Base-by-base conservation (phyloP, 92 coral and sea anemone genomes). In the Pocillopora grandis region DNA sequence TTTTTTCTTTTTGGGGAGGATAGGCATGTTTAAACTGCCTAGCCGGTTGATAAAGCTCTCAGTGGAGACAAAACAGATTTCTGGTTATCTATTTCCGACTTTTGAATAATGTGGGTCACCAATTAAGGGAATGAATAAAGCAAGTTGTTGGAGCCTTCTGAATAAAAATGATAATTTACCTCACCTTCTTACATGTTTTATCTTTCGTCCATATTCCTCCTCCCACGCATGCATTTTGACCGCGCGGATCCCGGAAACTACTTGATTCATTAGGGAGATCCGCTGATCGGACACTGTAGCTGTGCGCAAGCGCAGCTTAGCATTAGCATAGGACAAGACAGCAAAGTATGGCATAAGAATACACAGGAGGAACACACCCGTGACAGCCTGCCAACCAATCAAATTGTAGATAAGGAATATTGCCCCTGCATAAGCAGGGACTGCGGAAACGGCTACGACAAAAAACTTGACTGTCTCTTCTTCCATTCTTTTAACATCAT, bases 381-480 rank as follows among this genome's bases (percentile, higher is more conserved):
- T 70, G 5, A 70, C 23, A 64, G 68, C 75, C 56, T 70, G 75
- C 75, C 75, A 70, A 8, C 75, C 75, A 70, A 70, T 33, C 5
- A 70, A 27, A 64, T 64, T 9, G 23, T 16, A 20, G 31, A 18
- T 20, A 5, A 64, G 31, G 18, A 64, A 37, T 48, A 9, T 33
- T 33, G 56, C 9, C 75, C 12, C 75, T 27, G 31, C 17, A 18
- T 11, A 17, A 70, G 23, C 8, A 17, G 23, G 23, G 12, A 64
- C 9, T 11, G 23, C 23, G 5, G 5, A 64, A 19, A 27, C 11
- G 2, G 23, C 23, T 8, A 64, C 0, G 31, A 20, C 16, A 20
- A 18, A 64, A 19, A 19, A 27, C 68, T 19, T 64, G 68, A 64
- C 23, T 4, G 68, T 64, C 23, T 64, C 68, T n/a, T 64, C 68